Evolutionary conservation across 1,140 invertebrate species (phyloP).

Genomic region (Yoshiicerus persimilis): DNA sequence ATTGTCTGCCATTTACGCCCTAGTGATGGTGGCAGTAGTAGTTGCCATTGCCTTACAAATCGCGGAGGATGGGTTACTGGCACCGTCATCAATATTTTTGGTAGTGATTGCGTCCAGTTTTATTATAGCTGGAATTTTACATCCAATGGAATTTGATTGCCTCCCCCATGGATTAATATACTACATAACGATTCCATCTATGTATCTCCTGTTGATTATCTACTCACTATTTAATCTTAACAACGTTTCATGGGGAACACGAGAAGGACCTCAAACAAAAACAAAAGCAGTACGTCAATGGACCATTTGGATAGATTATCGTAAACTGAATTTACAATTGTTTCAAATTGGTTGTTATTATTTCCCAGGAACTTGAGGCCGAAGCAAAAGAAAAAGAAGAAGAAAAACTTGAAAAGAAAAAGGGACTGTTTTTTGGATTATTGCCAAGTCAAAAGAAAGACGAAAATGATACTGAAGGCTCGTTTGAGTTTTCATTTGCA

Average conservation of each 20-base stretch:
- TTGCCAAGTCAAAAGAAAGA: constrained; percentile 12
- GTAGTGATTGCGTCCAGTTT: constrained; percentile 64
- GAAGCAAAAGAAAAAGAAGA: constrained; percentile 23
- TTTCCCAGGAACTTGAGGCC: neutral
- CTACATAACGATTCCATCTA: constrained; percentile 88
- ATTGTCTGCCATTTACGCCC: constrained; percentile 75
- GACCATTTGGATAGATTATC: neutral
- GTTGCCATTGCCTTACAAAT: constrained; percentile 83
- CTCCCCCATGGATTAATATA: constrained; percentile 78
- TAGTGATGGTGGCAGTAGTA: constrained; percentile 91
- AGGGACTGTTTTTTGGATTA: constrained; percentile 33
- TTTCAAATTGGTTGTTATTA: neutral
- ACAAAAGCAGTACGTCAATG: constrained; percentile 52
- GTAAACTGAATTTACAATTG: neutral
- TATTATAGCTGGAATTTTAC: constrained; percentile 71
- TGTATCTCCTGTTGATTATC: constrained; percentile 89
- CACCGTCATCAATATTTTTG: constrained; percentile 78
- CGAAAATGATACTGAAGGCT: constrained; percentile 54
- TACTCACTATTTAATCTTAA: constrained; percentile 90
- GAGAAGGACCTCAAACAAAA: constrained; percentile 63
- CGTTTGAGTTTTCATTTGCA: constrained; percentile 55
- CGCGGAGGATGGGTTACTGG: constrained; percentile 72
- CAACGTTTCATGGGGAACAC: constrained; percentile 80
- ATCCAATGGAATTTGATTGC: constrained; percentile 67
- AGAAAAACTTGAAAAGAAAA: constrained; percentile 30